Evolutionary conservation across 2,113 vertebrate species (phyloP).

Genomic region (Sander vitreus): DNA sequence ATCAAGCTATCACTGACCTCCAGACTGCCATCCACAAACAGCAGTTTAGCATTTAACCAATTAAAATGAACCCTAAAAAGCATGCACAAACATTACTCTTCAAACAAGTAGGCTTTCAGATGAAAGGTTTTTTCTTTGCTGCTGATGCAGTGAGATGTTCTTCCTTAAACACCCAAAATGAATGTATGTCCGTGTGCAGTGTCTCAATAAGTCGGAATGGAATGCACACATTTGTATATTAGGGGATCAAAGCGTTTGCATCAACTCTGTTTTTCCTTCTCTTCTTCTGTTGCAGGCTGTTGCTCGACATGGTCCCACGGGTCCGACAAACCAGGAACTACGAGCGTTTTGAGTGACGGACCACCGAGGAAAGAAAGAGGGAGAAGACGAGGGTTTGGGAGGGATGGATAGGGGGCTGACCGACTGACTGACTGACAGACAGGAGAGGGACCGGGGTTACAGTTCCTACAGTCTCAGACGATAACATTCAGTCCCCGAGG

Average conservation of each 20-base stretch:
- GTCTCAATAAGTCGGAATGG: not conserved
- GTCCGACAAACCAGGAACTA: slow-evolving; percentile 94
- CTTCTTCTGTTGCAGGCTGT: slow-evolving; percentile 83
- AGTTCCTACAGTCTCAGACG: slow-evolving; percentile 21
- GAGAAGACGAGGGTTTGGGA: slow-evolving; percentile 8
- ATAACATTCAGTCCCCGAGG: slow-evolving; percentile 20
- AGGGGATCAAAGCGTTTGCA: not conserved
- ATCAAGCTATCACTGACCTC: too few species aligned
- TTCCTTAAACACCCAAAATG: too few species aligned
- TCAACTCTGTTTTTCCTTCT: not conserved
- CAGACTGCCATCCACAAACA: too few species aligned
- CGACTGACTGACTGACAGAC: slow-evolving; percentile 10
- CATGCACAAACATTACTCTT: not conserved
- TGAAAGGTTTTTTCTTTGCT: not conserved
- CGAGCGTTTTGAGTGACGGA: slow-evolving; percentile 92
- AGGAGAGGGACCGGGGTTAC: not conserved
- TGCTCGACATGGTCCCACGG: slow-evolving; percentile 93
- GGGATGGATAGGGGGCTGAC: not conserved
- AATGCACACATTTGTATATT: not conserved
- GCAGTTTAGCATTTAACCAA: too few species aligned
- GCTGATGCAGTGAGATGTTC: not conserved
- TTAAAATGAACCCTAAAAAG: too few species aligned
- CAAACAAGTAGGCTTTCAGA: too few species aligned
- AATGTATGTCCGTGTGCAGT: not conserved
- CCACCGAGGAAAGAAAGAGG: not conserved